These are phyloP conservation scores for Caretta caretta DNA, from an alignment of 2,113 vertebrate species.

Conservation along the genomic window DNA sequence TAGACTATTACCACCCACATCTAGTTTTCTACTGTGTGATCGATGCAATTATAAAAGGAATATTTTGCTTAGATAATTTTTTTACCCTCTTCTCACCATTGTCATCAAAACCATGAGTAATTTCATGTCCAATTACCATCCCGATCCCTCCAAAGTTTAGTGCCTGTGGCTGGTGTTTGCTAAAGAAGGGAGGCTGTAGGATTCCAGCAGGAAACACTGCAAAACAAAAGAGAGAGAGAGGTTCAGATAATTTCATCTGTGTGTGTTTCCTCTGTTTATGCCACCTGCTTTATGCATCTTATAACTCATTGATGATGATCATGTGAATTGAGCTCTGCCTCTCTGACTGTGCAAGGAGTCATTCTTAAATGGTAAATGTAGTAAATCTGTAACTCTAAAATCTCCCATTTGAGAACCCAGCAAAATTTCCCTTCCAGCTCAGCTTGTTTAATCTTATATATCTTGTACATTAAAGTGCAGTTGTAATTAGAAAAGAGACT, in stretches of 20 bases:
- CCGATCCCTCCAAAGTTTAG: slow-evolving; percentile 97
- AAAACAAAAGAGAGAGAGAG: background rate
- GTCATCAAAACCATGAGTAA: slow-evolving; percentile 98
- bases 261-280: background rate
- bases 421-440: background rate
- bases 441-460: background rate
- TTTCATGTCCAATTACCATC: slow-evolving; percentile 98
- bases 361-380: slow-evolving; percentile 38
- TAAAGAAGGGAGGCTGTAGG: slow-evolving; percentile 97
- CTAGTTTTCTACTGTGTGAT: fast-evolving
- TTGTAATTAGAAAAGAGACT: background rate
- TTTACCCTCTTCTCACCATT: slow-evolving; percentile 82
- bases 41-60: background rate
- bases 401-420: background rate
- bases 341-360: slow-evolving; percentile 14
- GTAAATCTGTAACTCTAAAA: background rate
- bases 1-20: background rate
- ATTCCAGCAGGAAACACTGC: slow-evolving; percentile 97
- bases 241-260: background rate
- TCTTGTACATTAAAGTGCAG: background rate
- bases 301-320: background rate
- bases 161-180: slow-evolving; percentile 93
- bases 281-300: background rate
- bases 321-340: background rate
- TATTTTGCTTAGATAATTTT: background rate